A percentile compares a stretch with the other conserved stretches of the same genome.
These are phyloP conservation scores for Hydropotes inermis DNA, from an alignment of 2,113 vertebrate genomes.

Conservation along the genomic window DNA sequence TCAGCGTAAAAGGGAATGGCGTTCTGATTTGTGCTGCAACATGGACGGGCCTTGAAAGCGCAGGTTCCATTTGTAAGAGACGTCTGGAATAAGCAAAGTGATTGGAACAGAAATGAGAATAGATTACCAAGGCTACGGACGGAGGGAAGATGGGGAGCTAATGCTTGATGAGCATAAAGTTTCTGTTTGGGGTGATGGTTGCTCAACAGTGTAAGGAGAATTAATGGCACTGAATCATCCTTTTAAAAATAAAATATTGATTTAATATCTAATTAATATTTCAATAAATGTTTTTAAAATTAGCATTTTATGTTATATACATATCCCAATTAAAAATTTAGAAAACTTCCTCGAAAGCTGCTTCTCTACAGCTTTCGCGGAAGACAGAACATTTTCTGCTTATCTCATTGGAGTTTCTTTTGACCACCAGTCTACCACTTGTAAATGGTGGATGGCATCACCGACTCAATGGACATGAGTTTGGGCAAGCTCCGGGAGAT, in stretches of 20 bases:
- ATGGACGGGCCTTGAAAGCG: fast-evolving
- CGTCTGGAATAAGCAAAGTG: neutral
- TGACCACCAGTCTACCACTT: neutral
- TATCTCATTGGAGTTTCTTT: neutral
- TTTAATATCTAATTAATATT: neutral
- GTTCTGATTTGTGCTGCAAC: fast-evolving
- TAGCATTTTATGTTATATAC: neutral
- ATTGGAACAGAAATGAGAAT: neutral
- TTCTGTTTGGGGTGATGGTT: neutral
- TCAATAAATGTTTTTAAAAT: neutral
- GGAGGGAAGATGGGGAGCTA: neutral
- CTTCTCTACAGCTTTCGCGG: neutral
- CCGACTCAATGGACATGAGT: neutral
- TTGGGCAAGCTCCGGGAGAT: neutral
- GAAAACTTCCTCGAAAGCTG: neutral
- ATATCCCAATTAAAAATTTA: neutral
- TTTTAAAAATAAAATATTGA: neutral
- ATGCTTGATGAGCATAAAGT: neutral
- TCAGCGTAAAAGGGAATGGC: neutral
- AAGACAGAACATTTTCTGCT: neutral
- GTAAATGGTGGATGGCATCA: neutral
- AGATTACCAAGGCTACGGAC: too few species aligned
- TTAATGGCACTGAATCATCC: neutral
- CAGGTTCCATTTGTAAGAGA: neutral
- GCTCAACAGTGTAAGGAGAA: neutral